Evolutionary conservation across 2,113 vertebrate genomes (phyloP).

Genomic region (Clarias magur): DNA sequence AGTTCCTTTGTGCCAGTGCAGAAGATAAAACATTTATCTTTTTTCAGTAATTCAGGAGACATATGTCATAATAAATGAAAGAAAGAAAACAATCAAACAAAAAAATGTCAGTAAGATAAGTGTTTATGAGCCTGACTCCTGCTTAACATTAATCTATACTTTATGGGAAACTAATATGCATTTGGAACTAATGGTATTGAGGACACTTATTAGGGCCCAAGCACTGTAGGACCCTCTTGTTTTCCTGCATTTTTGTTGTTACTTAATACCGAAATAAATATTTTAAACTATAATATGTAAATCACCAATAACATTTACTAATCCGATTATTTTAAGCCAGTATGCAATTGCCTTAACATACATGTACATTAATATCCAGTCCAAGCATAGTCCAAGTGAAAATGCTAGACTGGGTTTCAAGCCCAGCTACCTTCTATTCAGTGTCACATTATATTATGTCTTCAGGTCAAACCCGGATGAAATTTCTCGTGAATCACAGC

Average conservation of each 20-base stretch:
- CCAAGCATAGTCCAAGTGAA: background rate
- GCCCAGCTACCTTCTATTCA: background rate
- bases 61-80: background rate
- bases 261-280: background rate
- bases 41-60: background rate
- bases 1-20: background rate
- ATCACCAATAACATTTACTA: background rate
- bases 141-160: slow-evolving; percentile 8
- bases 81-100: background rate
- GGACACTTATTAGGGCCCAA: background rate
- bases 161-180: slow-evolving; percentile 14
- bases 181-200: background rate
- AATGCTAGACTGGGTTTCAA: background rate
- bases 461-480: too few species aligned
- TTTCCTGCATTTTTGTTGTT: background rate
- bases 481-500: too few species aligned
- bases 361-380: background rate
- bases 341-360: background rate
- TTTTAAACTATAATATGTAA: background rate
- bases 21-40: background rate
- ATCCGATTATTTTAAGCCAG: background rate
- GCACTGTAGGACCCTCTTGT: too few species aligned
- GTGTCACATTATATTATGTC: background rate
- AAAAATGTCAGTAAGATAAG: background rate
- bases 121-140: background rate